Evolutionary conservation across 2,113 vertebrate genomes (phyloP).

Genomic region (Solea solea): DNA sequence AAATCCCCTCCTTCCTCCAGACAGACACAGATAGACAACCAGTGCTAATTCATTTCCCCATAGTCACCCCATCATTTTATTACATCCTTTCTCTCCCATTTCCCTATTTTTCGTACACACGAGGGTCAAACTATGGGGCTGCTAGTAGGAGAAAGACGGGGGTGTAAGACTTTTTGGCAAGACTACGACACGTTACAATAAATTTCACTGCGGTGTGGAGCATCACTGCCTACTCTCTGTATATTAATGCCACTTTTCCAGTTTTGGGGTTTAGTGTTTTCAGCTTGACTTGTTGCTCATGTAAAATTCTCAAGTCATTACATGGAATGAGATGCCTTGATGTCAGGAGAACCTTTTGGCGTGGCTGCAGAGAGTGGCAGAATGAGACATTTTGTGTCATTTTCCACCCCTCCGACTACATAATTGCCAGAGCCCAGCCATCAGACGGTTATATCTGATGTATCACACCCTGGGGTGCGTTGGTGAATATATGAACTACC

Average conservation of each 20-base stretch:
- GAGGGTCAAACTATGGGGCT: neutral
- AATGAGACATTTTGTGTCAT: slow-evolving; percentile 54
- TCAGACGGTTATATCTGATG: slow-evolving; percentile 57
- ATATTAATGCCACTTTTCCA: slow-evolving; percentile 39
- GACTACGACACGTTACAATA: slow-evolving; percentile 10
- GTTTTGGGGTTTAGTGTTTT: slow-evolving; percentile 30
- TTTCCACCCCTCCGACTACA: slow-evolving; percentile 48
- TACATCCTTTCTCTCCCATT: slow-evolving; percentile 6
- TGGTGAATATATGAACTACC: slow-evolving; percentile 56
- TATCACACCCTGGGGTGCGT: slow-evolving; percentile 47
- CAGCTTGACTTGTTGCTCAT: slow-evolving; percentile 52
- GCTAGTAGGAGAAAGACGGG: neutral
- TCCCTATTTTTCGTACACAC: slow-evolving; percentile 24
- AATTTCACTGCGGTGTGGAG: slow-evolving; percentile 13
- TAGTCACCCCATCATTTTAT: slow-evolving; percentile 51
- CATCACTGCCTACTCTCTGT: slow-evolving; percentile 22
- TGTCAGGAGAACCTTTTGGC: slow-evolving; percentile 42
- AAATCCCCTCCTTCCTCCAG: slow-evolving; percentile 55
- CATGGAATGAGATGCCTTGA: slow-evolving; percentile 26
- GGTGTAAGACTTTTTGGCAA: slow-evolving; percentile 5
- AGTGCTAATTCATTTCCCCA: slow-evolving; percentile 45
- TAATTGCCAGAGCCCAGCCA: slow-evolving; percentile 38
- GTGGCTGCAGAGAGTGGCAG: slow-evolving; percentile 13
- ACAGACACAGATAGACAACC: slow-evolving; percentile 34
- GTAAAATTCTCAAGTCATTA: slow-evolving; percentile 50